These are phyloP conservation scores for Falco punctatus DNA, from an alignment of 2,113 vertebrate genomes.

Conservation along the genomic window DNA sequence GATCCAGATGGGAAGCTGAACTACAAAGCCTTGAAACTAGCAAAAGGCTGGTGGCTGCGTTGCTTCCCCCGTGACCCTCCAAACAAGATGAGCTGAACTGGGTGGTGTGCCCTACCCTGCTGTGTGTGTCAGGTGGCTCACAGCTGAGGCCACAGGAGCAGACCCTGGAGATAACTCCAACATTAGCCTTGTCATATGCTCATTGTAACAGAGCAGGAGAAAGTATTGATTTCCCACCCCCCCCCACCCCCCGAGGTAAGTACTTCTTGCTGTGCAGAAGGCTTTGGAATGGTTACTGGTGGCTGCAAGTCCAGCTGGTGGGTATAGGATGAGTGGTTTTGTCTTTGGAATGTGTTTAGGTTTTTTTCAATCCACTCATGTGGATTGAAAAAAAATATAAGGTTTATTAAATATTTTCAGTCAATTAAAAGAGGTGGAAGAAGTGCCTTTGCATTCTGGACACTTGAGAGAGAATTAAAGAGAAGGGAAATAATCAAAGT, in stretches of 20 bases:
- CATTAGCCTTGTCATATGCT: not conserved
- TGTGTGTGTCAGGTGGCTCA: not conserved
- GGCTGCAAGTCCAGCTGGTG: not conserved
- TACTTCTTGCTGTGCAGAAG: not conserved
- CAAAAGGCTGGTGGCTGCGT: not conserved
- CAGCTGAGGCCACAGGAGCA: accelerated
- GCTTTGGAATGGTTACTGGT: not conserved
- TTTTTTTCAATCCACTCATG: not conserved
- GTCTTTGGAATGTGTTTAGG: not conserved
- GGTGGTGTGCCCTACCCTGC: accelerated
- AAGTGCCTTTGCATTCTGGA: not conserved
- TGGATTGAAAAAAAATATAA: not conserved
- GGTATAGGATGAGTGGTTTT: not conserved
- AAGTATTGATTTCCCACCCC: not conserved
- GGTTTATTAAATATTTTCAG: not conserved
- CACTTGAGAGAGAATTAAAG: not conserved
- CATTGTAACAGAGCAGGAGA: not conserved
- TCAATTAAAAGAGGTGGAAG: not conserved
- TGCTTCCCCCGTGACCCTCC: not conserved
- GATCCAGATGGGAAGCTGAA: not conserved
- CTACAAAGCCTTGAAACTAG: not conserved
- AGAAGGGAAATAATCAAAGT: not conserved
- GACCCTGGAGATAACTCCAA: not conserved
- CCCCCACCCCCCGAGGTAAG: not conserved
- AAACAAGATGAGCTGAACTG: accelerated